A percentile compares a stretch with the other conserved stretches of the same genome.
phyloP scores from a whole-genome alignment of 2,113 vertebrate species.

The Rhinolophus ferrumequinum region DNA sequence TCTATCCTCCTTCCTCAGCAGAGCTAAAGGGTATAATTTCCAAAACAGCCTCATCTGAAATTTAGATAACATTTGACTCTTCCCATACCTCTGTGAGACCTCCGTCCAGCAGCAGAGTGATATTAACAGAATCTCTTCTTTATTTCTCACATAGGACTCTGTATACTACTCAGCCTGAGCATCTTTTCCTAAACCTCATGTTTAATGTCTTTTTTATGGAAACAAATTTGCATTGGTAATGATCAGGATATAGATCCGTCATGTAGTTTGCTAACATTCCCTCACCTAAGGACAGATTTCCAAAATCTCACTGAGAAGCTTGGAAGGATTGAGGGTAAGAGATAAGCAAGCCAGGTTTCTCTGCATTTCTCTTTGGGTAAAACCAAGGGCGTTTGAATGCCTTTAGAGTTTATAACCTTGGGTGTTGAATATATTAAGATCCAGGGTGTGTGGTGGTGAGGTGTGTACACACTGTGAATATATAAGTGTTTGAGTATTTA shows the following conservation, averaged over 20 bases:
- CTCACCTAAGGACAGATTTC: not conserved
- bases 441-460: too few relatives aligned
- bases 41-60: slow-evolving; percentile 10
- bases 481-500: not conserved
- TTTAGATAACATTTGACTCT: slow-evolving; percentile 14
- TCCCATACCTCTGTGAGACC: not conserved
- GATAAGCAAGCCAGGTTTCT: not conserved
- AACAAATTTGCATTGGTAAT: slow-evolving; percentile 52
- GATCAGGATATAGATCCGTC: slow-evolving; percentile 9
- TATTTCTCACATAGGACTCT: not conserved
- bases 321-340: not conserved
- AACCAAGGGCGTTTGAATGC: not conserved
- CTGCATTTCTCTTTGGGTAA: not conserved
- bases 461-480: not conserved
- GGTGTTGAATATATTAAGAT: not conserved
- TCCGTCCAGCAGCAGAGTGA: not conserved
- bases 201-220: slow-evolving; percentile 7
- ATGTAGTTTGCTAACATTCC: not conserved
- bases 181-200: too few relatives aligned
- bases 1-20: not conserved
- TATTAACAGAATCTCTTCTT: not conserved
- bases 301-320: not conserved
- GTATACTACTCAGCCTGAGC: not conserved
- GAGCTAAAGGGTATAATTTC: not conserved
- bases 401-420: not conserved